These are phyloP conservation scores for Chloroceryle aenea DNA, from an alignment of 2,113 vertebrate species.

Conservation along the genomic window DNA sequence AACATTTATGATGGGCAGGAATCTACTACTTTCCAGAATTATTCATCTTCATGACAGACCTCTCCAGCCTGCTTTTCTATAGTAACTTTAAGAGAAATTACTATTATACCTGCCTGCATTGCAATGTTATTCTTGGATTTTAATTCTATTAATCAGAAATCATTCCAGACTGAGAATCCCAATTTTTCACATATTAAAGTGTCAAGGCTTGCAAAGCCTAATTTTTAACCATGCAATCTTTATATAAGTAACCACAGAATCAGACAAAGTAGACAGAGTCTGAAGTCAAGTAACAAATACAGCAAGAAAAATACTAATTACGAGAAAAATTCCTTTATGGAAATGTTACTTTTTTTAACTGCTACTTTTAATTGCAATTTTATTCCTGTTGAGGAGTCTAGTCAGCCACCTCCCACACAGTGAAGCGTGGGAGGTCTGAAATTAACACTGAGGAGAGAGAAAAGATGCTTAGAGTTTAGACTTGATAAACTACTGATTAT, in stretches of 20 bases:
- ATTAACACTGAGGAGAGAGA: not conserved
- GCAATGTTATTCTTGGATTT: not conserved
- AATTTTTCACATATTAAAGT: not conserved
- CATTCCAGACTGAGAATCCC: not conserved
- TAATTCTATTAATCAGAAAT: not conserved
- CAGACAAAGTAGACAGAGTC: not conserved
- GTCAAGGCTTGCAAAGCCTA: not conserved
- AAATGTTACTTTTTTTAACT: not conserved
- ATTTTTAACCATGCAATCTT: not conserved
- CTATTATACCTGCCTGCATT: not conserved
- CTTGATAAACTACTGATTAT: not conserved
- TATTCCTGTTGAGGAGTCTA: not conserved
- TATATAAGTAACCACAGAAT: not conserved
- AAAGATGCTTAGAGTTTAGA: not conserved
- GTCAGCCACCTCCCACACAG: conserved; percentile 26
- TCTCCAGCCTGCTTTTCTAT: not conserved
- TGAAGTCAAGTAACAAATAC: not conserved
- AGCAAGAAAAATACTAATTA: not conserved
- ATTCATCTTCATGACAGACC: not conserved
- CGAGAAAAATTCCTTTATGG: not conserved
- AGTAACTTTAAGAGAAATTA: not conserved
- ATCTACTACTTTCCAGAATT: not conserved
- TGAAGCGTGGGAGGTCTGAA: not conserved
- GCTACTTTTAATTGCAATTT: not conserved
- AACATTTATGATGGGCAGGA: not conserved